Percentiles rank a stretch among this genome's conserved stretches.
phyloP scores from a whole-genome alignment of 30 jellyfish, hydroid and myxozoan genomes.

The Morbakka virulenta region DNA sequence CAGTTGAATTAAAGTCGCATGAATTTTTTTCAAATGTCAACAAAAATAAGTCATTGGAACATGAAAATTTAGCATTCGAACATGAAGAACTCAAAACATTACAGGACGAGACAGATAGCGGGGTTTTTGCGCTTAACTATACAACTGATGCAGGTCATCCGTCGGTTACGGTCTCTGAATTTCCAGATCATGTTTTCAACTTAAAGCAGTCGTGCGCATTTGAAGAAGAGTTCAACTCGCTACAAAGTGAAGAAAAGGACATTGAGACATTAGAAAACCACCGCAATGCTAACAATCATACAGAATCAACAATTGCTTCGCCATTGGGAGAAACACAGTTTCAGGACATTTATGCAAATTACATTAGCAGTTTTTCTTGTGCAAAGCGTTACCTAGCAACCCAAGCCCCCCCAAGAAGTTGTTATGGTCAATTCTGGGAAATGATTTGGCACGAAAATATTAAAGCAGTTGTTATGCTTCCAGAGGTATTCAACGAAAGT shows the following conservation, averaged over 20 bases:
- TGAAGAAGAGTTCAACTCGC: conserved; percentile 51
- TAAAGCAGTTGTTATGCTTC: conserved; percentile 66
- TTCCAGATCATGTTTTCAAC: conserved; percentile 32
- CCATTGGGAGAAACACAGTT: conserved; percentile 11
- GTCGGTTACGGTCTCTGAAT: conserved; percentile 38
- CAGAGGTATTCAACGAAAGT: conserved; percentile 44
- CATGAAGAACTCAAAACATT: conserved; percentile 18
- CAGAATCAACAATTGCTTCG: neutral
- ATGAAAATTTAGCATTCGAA: conserved; percentile 20
- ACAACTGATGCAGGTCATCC: conserved; percentile 30
- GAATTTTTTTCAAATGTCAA: neutral
- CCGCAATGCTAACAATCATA: too few species aligned
- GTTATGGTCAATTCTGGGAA: conserved; percentile 67
- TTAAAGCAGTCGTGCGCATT: conserved; percentile 36
- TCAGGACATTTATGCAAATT: conserved; percentile 81
- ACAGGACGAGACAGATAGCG: neutral
- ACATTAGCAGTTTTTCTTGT: conserved; percentile 29
- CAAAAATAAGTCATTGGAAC: neutral
- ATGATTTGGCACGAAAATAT: conserved; percentile 78
- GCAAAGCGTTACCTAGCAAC: conserved; percentile 56
- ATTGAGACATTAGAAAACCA: too few species aligned
- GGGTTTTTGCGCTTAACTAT: conserved; percentile 12
- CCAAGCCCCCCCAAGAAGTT: conserved; percentile 62
- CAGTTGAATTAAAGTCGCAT: neutral
- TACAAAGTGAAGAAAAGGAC: conserved; percentile 31